These are phyloP conservation scores for Epinephelus cyanopodus DNA, from an alignment of 2,113 vertebrate species.

Conservation along the genomic window DNA sequence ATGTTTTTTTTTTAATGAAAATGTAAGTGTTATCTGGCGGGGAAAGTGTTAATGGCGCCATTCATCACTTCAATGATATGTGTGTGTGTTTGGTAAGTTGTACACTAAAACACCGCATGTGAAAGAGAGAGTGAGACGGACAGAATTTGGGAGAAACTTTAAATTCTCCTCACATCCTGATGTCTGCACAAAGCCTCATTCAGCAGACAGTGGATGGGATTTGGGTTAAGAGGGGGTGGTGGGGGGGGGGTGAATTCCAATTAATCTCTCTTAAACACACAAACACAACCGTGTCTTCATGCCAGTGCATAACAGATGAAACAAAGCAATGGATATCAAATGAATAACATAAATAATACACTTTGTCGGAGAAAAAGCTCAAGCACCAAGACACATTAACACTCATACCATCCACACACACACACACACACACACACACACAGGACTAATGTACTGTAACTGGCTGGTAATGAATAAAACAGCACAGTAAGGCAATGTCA, in stretches of 20 bases:
- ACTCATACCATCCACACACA: neutral
- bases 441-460: slow-evolving; percentile 34
- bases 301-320: slow-evolving; percentile 11
- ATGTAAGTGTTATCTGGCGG: too few relatives aligned
- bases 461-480: slow-evolving; percentile 57
- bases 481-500: slow-evolving; percentile 20
- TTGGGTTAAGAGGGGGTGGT: slow-evolving; percentile 45
- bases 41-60: neutral
- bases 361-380: neutral
- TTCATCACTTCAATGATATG: slow-evolving; percentile 20
- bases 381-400: slow-evolving; percentile 1
- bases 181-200: slow-evolving; percentile 58
- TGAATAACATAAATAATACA: slow-evolving; percentile 9
- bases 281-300: neutral
- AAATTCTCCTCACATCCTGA: slow-evolving; percentile 63
- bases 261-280: slow-evolving; percentile 37
- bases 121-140: neutral
- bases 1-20: too few relatives aligned
- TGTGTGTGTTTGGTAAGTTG: neutral
- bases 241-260: slow-evolving; percentile 17
- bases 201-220: slow-evolving; percentile 43
- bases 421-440: slow-evolving; percentile 14
- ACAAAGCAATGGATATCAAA: neutral
- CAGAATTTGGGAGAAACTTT: slow-evolving; percentile 28
- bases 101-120: neutral